Base-by-base conservation (phyloP, 2,797 vertebrate genomes). In the Anguilla marmorata region DNA sequence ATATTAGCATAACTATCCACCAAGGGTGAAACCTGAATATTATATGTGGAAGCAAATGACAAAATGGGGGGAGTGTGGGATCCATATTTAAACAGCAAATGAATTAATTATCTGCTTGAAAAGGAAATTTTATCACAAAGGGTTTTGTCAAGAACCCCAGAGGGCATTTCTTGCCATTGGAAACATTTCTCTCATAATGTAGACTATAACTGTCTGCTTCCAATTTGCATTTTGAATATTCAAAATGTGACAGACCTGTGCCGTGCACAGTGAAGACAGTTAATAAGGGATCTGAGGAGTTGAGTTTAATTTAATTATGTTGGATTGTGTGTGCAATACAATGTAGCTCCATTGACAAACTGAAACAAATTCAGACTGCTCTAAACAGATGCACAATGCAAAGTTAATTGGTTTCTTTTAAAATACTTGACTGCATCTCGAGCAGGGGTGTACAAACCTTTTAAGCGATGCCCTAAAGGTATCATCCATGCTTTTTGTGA, bases 41-140 rank as follows among this genome's bases (percentile, higher is more conserved):
- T 63, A 4, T 21, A 24, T 16, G 16, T 19, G 58, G 58, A 63
- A 63, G 58, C 16, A 63, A 21, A 63, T 63, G 58, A 63, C 58
- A 63, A 63, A 63, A 21, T 63, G 33, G n/a, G 12, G 41, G 50
- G 27, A 79, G 74, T 79, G 12, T 19, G 27, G 27, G 14, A 79
- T 79, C 74, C 74, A 79, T 16, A 79, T 37, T 41, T 14, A 37
- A 79, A 79, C 74, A 79, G 74, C 33, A 27, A 72, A 72, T n/a
- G 66, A 72, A 72, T 72, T 27, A 72, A 27, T 72, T 27, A 27
- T 30, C 8, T 33, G n/a, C n/a, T 11, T 72, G 66, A 72, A 30
- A 30, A 72, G n/a, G 27, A 76, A 41, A 30, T 76, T 79, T 79
- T 30, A 79, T 79, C 74, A 79, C 33, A 79, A 79, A 19, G 50